These are phyloP conservation scores for Perithous albicinctus DNA, from an alignment of 2,888 invertebrate species.

Conservation along the genomic window DNA sequence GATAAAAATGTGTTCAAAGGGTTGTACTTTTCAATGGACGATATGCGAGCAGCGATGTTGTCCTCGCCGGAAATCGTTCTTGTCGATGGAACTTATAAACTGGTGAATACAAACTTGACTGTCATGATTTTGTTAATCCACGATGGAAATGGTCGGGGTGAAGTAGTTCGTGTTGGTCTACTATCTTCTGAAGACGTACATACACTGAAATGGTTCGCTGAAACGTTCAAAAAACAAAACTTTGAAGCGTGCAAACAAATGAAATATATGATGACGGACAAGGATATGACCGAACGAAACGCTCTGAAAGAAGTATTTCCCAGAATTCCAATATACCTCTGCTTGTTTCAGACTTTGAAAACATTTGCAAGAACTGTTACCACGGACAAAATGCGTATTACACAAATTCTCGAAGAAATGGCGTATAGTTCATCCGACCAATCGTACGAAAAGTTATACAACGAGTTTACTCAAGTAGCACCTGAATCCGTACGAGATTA, in stretches of 20 bases:
- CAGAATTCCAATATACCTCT: constrained; percentile 33
- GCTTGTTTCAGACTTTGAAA: constrained; percentile 44
- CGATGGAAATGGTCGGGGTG: constrained; percentile 60
- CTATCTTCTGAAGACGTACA: constrained; percentile 22
- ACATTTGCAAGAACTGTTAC: constrained; percentile 28
- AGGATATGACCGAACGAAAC: constrained; percentile 40
- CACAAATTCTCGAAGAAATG: too few species aligned
- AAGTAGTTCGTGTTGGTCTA: constrained; percentile 48
- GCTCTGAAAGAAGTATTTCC: constrained; percentile 40
- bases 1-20: constrained; percentile 44
- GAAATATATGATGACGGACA: constrained; percentile 47
- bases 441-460: constrained; percentile 13
- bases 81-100: constrained; percentile 63
- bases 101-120: constrained; percentile 51
- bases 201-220: constrained; percentile 37
- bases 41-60: constrained; percentile 52
- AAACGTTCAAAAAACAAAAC: constrained; percentile 37
- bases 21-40: constrained; percentile 55
- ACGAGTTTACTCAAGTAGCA: not conserved
- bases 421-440: constrained; percentile 16
- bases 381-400: not conserved
- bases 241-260: constrained; percentile 6
- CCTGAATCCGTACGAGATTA: constrained; percentile 21
- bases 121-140: constrained; percentile 54
- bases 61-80: constrained; percentile 65